Percentiles rank a stretch among this genome's conserved stretches.
Conservation (phyloP, 64 coral and sea anemone species). For the Porites lutea region DNA sequence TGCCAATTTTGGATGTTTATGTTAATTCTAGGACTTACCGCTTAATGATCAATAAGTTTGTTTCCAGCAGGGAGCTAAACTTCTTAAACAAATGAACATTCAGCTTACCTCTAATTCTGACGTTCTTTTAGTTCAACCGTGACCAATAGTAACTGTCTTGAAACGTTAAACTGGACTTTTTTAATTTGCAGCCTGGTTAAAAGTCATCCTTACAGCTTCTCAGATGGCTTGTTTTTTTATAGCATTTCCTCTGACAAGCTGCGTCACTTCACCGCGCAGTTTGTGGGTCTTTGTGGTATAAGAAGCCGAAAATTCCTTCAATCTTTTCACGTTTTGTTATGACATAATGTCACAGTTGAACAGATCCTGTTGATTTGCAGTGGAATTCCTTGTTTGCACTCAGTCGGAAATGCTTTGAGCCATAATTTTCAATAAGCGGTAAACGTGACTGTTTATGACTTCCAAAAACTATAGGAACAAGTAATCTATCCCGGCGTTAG, state of each 20-base stretch:
- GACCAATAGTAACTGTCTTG: too few species aligned
- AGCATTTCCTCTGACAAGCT: background rate
- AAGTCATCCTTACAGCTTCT: background rate
- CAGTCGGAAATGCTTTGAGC: background rate
- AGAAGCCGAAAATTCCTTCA: constrained; percentile 4
- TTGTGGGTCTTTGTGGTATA: background rate
- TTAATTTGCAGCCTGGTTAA: background rate
- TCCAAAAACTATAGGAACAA: too few species aligned
- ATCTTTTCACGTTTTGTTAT: constrained; percentile 5
- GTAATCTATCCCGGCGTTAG: too few species aligned
- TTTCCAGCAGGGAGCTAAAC: too few species aligned
- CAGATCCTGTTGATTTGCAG: background rate
- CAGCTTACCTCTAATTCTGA: too few species aligned
- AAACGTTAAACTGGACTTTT: too few species aligned
- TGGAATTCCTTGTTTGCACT: background rate
- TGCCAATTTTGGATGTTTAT: too few species aligned
- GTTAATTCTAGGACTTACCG: too few species aligned
- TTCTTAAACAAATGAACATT: too few species aligned
- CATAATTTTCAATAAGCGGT: background rate
- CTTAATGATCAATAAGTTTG: too few species aligned
- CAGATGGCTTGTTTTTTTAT: background rate
- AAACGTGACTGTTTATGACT: background rate
- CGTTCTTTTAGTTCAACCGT: too few species aligned
- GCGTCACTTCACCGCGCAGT: background rate
- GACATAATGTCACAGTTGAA: background rate